These are phyloP conservation scores for Galaxias olidus DNA, from an alignment of 2,797 vertebrate species.

Conservation along the genomic window DNA sequence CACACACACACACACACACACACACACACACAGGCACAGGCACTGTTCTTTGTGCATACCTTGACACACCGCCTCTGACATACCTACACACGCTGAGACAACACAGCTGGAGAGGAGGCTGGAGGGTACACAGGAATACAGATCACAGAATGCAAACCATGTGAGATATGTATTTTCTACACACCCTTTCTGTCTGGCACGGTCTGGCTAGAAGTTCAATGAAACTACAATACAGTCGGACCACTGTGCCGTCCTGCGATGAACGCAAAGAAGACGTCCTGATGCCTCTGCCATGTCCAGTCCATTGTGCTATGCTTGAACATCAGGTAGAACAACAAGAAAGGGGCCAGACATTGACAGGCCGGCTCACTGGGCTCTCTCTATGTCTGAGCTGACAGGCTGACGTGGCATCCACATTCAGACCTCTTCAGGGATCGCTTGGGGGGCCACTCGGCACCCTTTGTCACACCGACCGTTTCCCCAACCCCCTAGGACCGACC, in stretches of 20 bases:
- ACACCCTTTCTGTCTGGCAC: too few species aligned
- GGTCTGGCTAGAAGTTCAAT: too few species aligned
- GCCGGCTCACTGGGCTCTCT: too few species aligned
- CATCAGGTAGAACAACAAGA: too few species aligned
- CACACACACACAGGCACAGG: slow-evolving; percentile 5
- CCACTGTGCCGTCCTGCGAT: too few species aligned
- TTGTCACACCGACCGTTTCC: slow-evolving; percentile 57
- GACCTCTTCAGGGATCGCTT: neutral
- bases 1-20: slow-evolving; percentile 10
- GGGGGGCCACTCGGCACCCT: slow-evolving; percentile 13
- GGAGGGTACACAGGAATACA: slow-evolving; percentile 50
- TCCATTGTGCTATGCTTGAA: too few species aligned
- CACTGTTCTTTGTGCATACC: slow-evolving; percentile 31
- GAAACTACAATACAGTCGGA: too few species aligned
- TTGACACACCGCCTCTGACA: slow-evolving; percentile 38
- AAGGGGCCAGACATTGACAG: too few species aligned
- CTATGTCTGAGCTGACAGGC: neutral
- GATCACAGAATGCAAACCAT: neutral
- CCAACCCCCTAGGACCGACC: slow-evolving; percentile 64
- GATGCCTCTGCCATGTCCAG: too few species aligned
- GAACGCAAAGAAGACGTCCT: too few species aligned
- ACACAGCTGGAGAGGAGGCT: slow-evolving; percentile 67
- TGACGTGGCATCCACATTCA: slow-evolving; percentile 6
- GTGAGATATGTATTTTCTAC: neutral
- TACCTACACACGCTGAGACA: slow-evolving; percentile 53